Evolutionary conservation across 2,888 invertebrate species (phyloP), one percentile per base, ranked within the genome.

Genomic region (Pristionchus arcanus): DNA sequence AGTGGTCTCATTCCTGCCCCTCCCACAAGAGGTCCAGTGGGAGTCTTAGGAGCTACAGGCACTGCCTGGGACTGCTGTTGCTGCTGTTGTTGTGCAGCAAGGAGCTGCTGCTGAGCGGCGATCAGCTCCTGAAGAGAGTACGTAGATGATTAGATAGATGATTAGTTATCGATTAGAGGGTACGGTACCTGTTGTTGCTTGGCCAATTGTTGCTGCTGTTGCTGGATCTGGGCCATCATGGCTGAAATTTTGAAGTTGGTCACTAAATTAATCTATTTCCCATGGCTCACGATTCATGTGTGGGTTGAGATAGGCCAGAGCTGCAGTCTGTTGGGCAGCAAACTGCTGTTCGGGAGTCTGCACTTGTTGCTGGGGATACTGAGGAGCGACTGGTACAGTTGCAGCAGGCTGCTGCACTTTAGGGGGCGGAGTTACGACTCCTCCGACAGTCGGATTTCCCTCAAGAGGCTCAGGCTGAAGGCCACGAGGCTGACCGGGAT

Each of bases 21-120:
- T 34, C 66, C 85, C 21, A n/a, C 84, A 2, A 66, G 85, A n/a
- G 55, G 66, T 25, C 34, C 31, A 21, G 11, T 55, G 21, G 63
- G 63, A 63, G 25, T 34, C 66, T 15, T 15, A 13, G 59, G 34
- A 21, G 85, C 28, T 2, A 28, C 16, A 9, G 42, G 28, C n/a
- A n/a, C 68, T 68, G 68, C 34, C 13, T 28, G 31, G 15, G 21
- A 3, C 5, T 74, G 53, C 25, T 88, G 66, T n/a, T 87, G 88
- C 53, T 88, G 71, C 34, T 77, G 87, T 49, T 87, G 87, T 19
- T 87, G 87, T 21, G 53, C 87, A 49, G 71, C 53, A 21, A 66
- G 66, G 4, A 91, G 89, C 31, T 34, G 88, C 89, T 90, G 87
- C 55, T 90, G 71, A 81, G 90, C 34, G 63, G n/a, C n/a, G 74